Evolutionary conservation across 2,113 vertebrate species (phyloP).

Genomic region (Hyla sarda): DNA sequence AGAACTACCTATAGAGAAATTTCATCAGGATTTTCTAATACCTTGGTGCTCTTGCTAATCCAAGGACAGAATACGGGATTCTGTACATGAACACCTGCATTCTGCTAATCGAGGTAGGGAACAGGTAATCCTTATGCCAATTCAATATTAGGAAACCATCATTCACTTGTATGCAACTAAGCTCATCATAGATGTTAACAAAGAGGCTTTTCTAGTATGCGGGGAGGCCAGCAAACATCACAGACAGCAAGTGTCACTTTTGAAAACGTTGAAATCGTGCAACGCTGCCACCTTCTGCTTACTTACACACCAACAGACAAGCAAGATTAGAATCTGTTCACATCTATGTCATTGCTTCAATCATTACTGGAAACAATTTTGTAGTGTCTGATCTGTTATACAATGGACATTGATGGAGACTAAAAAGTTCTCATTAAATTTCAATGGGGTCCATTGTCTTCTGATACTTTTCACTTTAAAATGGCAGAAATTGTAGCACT

Average conservation of each 20-base stretch:
- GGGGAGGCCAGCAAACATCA: background rate
- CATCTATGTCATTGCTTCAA: no score
- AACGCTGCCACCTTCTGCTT: constrained; percentile 38
- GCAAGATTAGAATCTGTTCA: background rate
- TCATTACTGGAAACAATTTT: no score
- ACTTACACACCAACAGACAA: background rate
- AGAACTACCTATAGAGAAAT: no score
- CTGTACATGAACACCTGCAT: background rate
- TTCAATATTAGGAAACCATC: no score
- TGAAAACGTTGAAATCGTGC: background rate
- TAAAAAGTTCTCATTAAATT: no score
- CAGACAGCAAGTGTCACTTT: background rate
- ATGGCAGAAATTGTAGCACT: no score
- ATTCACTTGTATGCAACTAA: no score
- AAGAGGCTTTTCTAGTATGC: background rate
- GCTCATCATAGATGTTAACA: background rate
- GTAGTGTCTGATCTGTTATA: no score
- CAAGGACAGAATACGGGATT: background rate
- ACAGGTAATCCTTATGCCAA: background rate
- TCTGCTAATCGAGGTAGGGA: background rate
- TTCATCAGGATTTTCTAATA: background rate
- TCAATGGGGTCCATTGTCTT: no score
- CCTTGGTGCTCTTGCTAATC: background rate
- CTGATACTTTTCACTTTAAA: no score
- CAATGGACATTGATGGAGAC: no score